These are phyloP conservation scores for Halocaridina rubra DNA, from an alignment of 2,888 invertebrate species.

Conservation along the genomic window DNA sequence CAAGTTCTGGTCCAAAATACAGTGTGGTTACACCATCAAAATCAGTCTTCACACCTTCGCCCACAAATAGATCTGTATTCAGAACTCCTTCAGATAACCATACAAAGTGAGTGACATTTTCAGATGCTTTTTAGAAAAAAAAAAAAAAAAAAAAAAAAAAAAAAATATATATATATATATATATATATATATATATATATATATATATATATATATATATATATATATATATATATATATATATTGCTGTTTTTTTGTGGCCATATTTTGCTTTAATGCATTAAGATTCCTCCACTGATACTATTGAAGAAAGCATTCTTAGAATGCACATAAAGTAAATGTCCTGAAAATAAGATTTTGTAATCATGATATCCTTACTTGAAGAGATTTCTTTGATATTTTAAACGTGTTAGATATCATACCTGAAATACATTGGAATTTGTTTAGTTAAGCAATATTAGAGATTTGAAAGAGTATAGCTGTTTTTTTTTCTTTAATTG, in stretches of 20 bases:
- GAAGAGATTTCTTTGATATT: no score
- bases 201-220: not conserved
- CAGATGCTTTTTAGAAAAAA: not conserved
- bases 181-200: not conserved
- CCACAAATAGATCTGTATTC: not conserved
- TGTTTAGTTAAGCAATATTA: not conserved
- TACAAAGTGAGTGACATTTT: no score
- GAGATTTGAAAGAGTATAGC: no score
- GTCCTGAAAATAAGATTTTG: no score
- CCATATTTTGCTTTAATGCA: no score
- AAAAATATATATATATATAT: not conserved
- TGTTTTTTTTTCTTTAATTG: not conserved
- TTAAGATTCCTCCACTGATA: no score
- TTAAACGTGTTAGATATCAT: no score
- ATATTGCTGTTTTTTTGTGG: no score
- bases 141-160: not conserved
- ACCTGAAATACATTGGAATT: no score
- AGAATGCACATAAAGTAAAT: no score
- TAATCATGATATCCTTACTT: no score
- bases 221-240: not conserved
- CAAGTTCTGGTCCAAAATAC: not conserved
- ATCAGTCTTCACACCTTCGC: not conserved
- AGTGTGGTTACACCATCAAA: conserved; percentile 24
- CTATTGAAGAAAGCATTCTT: no score
- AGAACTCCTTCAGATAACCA: conserved; percentile 26